Evolutionary conservation across 1,140 invertebrate species (phyloP), one percentile per base, ranked within the genome.

Genomic region (Chironomus striatipennis): DNA sequence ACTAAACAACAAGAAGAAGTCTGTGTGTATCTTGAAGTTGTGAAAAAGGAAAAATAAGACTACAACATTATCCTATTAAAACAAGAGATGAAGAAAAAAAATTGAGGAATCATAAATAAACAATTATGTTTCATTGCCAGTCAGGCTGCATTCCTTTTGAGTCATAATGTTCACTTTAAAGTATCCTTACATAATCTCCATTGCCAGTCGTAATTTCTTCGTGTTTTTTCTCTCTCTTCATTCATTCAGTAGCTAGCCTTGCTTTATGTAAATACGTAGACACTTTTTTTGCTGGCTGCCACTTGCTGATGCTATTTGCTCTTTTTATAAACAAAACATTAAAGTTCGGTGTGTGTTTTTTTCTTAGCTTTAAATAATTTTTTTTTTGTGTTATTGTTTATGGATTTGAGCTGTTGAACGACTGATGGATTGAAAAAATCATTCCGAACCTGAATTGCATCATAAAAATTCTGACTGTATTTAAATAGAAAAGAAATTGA

Each of bases 1-100:
- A 70, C 65, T 70, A 70, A 70, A 70, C 65, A 70, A 70, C 18
- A 70, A 70, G 65, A 70, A 70, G 65, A 70, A 70, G 18, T 18
- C 65, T 18, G n/a, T 18, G 17, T 57, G 47, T 12, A 57, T 57
- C 9, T 57, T 57, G n/a, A 57, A 57, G 47, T 10, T 70, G 65
- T 20, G 20, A 18, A 20, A 9, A 18, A 70, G 65, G 18, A 20
- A 9, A 70, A 18, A n/a, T n/a, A 21, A 18, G 20, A 17, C 65
- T 20, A 70, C 65, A 70, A 57, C 47, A 57, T 57, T n/a, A 57
- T 57, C 47, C 47, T 57, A 8, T 57, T 57, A 57, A 57, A 57
- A 12, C n/a, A 10, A 57, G 47, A 57, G n/a, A n/a, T n/a, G n/a
- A n/a, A n/a, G 7, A 34, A 34, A 34, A 34, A 57, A 47, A 15